Evolutionary conservation across 2,888 invertebrate genomes (phyloP).

Genomic region (Mesochorus sp.): DNA sequence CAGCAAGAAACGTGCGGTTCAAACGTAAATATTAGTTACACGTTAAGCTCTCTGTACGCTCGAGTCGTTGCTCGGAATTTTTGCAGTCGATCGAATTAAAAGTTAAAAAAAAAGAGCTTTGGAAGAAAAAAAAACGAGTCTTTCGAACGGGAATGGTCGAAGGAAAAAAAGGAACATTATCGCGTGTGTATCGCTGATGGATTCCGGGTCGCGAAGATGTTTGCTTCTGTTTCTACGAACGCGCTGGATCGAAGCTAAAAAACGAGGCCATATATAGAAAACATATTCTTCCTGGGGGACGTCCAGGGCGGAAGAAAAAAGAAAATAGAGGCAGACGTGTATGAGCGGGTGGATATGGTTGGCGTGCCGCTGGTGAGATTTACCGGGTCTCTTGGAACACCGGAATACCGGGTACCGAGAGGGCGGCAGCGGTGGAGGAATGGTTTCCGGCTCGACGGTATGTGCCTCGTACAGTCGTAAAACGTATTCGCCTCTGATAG

Average conservation of each 20-base stretch:
- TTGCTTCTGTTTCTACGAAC: not conserved
- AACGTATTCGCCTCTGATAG: conserved; percentile 63
- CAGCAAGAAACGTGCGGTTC: conserved; percentile 36
- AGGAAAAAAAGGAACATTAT: conserved; percentile 17
- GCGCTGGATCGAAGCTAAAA: conserved; percentile 1
- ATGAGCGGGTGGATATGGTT: conserved; percentile 61
- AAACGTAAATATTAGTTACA: conserved; percentile 36
- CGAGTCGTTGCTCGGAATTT: conserved; percentile 42
- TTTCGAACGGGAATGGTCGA: not conserved
- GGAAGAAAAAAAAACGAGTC: not conserved
- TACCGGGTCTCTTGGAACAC: conserved; percentile 70
- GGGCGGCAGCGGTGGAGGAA: conserved; percentile 75
- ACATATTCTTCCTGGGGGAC: no score
- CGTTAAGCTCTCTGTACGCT: conserved; percentile 29
- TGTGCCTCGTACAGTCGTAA: conserved; percentile 67
- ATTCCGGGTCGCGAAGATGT: no score
- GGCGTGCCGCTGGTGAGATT: conserved; percentile 76
- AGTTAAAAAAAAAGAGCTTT: no score
- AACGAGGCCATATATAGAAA: conserved; percentile 35
- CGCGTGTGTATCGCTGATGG: no score
- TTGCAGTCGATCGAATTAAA: conserved; percentile 29
- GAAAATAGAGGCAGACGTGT: not conserved
- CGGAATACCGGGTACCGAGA: conserved; percentile 76
- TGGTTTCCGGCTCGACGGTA: conserved; percentile 76
- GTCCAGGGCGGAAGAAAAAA: conserved; percentile 14